phyloP scores from a whole-genome alignment of 30 jellyfish, hydroid and myxozoan species.

The Clytia hemisphaerica region DNA sequence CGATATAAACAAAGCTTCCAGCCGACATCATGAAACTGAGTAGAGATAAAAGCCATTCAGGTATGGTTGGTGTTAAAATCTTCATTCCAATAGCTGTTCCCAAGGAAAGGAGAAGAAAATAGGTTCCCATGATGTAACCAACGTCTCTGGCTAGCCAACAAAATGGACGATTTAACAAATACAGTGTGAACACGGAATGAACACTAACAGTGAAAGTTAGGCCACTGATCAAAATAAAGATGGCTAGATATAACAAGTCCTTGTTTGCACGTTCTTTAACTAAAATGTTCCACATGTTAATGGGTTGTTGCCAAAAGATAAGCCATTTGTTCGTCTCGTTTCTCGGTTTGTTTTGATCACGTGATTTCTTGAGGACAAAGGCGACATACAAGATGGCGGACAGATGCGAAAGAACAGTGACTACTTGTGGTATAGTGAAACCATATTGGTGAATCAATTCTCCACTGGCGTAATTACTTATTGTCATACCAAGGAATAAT shows the following conservation, averaged over 20 bases:
- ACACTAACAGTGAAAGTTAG: background rate
- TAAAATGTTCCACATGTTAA: background rate
- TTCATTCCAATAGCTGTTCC: slow-evolving; percentile 59
- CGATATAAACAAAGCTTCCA: slow-evolving; percentile 14
- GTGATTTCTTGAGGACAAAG: slow-evolving; percentile 56
- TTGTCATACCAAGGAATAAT: slow-evolving; percentile 38
- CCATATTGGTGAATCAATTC: slow-evolving; percentile 37
- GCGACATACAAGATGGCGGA: slow-evolving; percentile 40
- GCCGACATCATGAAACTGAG: slow-evolving; percentile 25
- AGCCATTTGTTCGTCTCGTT: background rate
- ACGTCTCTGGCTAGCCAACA: slow-evolving; percentile 49
- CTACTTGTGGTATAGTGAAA: slow-evolving; percentile 37
- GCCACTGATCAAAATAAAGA: background rate
- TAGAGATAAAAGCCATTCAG: slow-evolving; percentile 8
- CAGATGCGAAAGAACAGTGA: slow-evolving; percentile 22
- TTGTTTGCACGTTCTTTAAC: background rate
- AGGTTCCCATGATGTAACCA: slow-evolving; percentile 53
- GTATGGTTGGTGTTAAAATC: slow-evolving; percentile 5
- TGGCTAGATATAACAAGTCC: background rate
- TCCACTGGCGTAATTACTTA: slow-evolving; percentile 51
- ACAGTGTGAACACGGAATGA: slow-evolving; percentile 30
- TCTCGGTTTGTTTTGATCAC: background rate
- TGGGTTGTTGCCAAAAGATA: background rate
- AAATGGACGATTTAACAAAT: slow-evolving; percentile 54
- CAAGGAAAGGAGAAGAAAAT: slow-evolving; percentile 33